A percentile compares a stretch with the other conserved stretches of the same genome.
Evolutionary conservation across 1,140 invertebrate species (phyloP).

Genomic region (Eubasilissa regina): DNA sequence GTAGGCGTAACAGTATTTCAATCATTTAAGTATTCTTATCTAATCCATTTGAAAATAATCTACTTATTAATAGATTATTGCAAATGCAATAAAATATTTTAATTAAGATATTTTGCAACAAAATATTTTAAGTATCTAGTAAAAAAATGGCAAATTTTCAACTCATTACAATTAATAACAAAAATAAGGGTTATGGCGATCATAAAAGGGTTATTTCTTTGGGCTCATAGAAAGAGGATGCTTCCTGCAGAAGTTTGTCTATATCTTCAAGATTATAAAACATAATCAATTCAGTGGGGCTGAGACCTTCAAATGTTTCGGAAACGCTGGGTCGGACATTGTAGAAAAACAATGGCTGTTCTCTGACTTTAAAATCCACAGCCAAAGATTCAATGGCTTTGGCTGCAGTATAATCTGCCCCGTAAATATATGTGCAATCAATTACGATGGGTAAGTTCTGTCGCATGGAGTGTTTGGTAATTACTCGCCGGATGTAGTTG

Average conservation of each 20-base stretch:
- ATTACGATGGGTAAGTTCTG: constrained; percentile 82
- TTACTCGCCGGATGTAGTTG: constrained; percentile 86
- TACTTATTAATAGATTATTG: too few species aligned
- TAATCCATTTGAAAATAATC: too few species aligned
- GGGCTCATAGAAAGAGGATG: constrained; percentile 1
- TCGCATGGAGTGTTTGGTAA: constrained; percentile 83
- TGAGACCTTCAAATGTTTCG: constrained; percentile 81
- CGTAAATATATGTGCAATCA: constrained; percentile 86
- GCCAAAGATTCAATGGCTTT: constrained; percentile 80
- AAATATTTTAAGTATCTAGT: too few species aligned
- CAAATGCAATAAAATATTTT: too few species aligned
- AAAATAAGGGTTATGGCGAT: too few species aligned
- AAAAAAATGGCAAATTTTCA: too few species aligned
- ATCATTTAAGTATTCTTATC: too few species aligned
- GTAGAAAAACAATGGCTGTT: constrained; percentile 84
- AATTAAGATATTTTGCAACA: too few species aligned
- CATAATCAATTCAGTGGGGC: constrained; percentile 80
- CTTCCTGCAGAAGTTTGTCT: constrained; percentile 75
- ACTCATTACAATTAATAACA: too few species aligned
- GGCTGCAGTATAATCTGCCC: constrained; percentile 86
- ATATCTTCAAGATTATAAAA: constrained; percentile 82
- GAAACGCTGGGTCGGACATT: constrained; percentile 85
- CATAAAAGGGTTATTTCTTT: constrained; percentile 5
- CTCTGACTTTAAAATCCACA: constrained; percentile 79
- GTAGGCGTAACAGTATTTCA: too few species aligned